These are phyloP conservation scores for Lutraria rhynchaena DNA, from an alignment of 1,140 invertebrate species.

Conservation along the genomic window DNA sequence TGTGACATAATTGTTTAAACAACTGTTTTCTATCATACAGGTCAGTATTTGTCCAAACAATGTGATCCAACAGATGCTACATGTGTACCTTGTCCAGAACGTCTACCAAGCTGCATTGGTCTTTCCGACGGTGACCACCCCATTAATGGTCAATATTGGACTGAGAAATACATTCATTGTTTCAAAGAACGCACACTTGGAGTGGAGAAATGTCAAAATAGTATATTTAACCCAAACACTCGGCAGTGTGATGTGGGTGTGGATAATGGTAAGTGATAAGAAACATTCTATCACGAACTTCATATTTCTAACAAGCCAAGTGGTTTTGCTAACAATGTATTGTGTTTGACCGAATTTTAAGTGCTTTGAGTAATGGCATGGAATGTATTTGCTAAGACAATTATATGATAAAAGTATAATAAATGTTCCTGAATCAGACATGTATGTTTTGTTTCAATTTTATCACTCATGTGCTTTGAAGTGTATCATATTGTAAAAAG, in stretches of 20 bases:
- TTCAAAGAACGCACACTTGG: slow-evolving; percentile 59
- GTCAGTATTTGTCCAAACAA: slow-evolving; percentile 64
- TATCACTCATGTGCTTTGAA: too few species aligned
- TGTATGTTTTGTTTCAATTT: too few species aligned
- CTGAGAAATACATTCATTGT: slow-evolving; percentile 60
- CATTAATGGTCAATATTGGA: slow-evolving; percentile 45
- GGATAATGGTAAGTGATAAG: not conserved
- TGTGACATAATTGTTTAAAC: slow-evolving; percentile 1
- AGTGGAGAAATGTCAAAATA: slow-evolving; percentile 46
- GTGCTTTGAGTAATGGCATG: too few species aligned
- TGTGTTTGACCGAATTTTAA: too few species aligned
- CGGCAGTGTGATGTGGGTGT: slow-evolving; percentile 45
- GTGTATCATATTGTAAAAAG: too few species aligned
- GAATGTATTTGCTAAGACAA: too few species aligned
- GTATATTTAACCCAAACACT: slow-evolving; percentile 52
- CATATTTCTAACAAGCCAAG: too few species aligned
- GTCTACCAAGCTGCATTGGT: slow-evolving; percentile 64
- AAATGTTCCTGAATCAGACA: too few species aligned
- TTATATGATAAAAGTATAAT: too few species aligned
- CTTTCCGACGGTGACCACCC: slow-evolving; percentile 63
- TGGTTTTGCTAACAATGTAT: too few species aligned
- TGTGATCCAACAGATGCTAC: slow-evolving; percentile 43
- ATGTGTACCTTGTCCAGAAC: slow-evolving; percentile 58
- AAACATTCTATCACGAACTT: too few species aligned
- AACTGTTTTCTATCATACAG: slow-evolving; percentile 29